Conservation (phyloP, 2,888 invertebrate species). For the Scaptomyza flava region DNA sequence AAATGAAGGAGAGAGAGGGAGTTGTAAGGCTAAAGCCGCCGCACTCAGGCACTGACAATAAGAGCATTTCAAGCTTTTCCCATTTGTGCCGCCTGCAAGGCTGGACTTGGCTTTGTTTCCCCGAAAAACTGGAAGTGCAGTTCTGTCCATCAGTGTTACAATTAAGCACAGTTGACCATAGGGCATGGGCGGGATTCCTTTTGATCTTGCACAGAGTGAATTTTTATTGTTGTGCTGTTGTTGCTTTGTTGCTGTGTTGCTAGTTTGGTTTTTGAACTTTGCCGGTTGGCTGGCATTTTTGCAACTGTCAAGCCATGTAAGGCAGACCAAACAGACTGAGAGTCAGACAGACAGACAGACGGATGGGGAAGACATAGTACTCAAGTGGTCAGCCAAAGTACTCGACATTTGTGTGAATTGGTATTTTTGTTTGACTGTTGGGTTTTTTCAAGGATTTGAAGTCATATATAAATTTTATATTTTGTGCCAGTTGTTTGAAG, state of each 20-base stretch:
- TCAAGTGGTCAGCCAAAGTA: constrained; percentile 24
- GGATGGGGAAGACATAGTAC: constrained; percentile 1
- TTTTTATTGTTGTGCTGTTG: constrained; percentile 18
- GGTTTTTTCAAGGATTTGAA: neutral
- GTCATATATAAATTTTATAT: neutral
- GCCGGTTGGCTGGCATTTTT: constrained; percentile 19
- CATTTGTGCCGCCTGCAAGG: constrained; percentile 36
- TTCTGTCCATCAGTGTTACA: constrained; percentile 55
- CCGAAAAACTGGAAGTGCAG: constrained; percentile 41
- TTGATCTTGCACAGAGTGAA: constrained; percentile 29
- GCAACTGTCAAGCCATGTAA: constrained; percentile 18
- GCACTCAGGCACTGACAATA: constrained; percentile 55
- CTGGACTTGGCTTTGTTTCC: constrained; percentile 55
- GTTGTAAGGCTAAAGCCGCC: constrained; percentile 24
- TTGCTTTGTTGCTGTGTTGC: constrained; percentile 17
- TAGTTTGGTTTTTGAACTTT: constrained; percentile 44
- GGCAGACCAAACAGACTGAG: neutral
- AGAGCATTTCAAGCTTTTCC: constrained; percentile 58
- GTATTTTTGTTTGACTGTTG: neutral
- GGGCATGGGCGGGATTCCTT: constrained; percentile 29
- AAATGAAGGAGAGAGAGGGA: neutral
- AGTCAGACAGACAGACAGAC: neutral
- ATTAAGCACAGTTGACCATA: constrained; percentile 56
- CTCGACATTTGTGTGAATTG: constrained; percentile 2
- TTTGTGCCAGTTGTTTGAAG: neutral